Evolutionary conservation across 1,140 invertebrate genomes (phyloP).

Genomic region (Hyposmocoma kahamanoa): DNA sequence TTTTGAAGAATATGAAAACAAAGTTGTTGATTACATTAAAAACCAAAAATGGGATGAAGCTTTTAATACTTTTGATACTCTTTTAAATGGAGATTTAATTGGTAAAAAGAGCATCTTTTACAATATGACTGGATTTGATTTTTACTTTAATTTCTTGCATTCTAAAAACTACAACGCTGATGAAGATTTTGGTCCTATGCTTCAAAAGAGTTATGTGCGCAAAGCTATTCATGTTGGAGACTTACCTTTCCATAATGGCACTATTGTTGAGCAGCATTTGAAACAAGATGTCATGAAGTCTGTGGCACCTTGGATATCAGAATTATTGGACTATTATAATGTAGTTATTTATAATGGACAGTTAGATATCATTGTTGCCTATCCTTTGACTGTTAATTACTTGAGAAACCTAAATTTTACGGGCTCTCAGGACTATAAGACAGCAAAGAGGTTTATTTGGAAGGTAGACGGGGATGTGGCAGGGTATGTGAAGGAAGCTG

Average conservation of each 20-base stretch:
- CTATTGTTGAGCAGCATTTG: conserved; percentile 79
- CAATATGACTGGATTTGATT: conserved; percentile 85
- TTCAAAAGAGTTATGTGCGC: conserved; percentile 77
- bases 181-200: conserved; percentile 71
- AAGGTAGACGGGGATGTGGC: conserved; percentile 80
- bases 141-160: conserved; percentile 87
- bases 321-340: conserved; percentile 80
- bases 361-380: conserved; percentile 89
- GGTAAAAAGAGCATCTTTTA: conserved; percentile 79
- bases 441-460: conserved; percentile 80
- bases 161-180: conserved; percentile 66
- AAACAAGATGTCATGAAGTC: conserved; percentile 89
- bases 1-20: conserved; percentile 77
- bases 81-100: conserved; percentile 82
- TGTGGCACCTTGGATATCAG: conserved; percentile 82
- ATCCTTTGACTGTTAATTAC: conserved; percentile 84
- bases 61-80: conserved; percentile 80
- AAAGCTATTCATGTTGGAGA: conserved; percentile 89
- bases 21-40: conserved; percentile 76
- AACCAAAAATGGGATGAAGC: conserved; percentile 78
- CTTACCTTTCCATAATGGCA: conserved; percentile 77
- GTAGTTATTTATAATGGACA: conserved; percentile 88
- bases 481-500: conserved; percentile 84
- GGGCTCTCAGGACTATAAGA: conserved; percentile 78
- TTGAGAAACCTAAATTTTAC: conserved; percentile 80